Percentiles rank a stretch among this genome's conserved stretches.
phyloP scores from a whole-genome alignment of 2,797 vertebrate species.

The Cynodonichthys magdalenae region DNA sequence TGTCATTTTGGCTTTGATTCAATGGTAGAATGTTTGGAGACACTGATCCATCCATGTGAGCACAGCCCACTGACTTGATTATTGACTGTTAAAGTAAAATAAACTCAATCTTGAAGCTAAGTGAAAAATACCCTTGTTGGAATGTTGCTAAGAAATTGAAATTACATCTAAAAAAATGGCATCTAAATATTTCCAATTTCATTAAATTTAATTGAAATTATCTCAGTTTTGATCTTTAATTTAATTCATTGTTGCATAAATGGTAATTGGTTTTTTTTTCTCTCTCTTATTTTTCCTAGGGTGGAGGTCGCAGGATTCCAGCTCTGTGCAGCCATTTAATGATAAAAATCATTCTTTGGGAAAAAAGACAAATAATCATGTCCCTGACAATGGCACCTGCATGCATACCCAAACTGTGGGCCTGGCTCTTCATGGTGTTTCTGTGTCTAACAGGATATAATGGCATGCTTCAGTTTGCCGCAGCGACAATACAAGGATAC shows the following conservation, averaged over 20 bases:
- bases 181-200: conserved; percentile 9
- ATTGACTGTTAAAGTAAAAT: conserved; percentile 26
- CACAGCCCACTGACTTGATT: conserved; percentile 26
- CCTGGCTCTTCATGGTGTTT: conserved; percentile 84
- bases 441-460: conserved; percentile 84
- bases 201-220: conserved; percentile 21
- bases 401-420: conserved; percentile 76
- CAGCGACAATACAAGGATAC: conserved; percentile 74
- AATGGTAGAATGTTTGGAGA: conserved; percentile 32
- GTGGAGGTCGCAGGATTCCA: conserved; percentile 70
- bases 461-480: conserved; percentile 79
- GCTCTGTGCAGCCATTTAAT: conserved; percentile 50
- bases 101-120: conserved; percentile 12
- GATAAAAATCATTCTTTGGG: conserved; percentile 46
- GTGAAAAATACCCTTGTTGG: conserved; percentile 7
- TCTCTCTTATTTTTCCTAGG: conserved; percentile 63
- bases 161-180: conserved; percentile 7
- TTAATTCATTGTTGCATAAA: conserved; percentile 23
- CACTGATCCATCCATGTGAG: conserved; percentile 37
- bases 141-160: not conserved
- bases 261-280: conserved; percentile 49
- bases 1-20: conserved; percentile 33
- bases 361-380: conserved; percentile 46
- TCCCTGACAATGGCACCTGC: conserved; percentile 75
- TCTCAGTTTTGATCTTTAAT: conserved; percentile 14